These are phyloP conservation scores for Rotaria socialis DNA, from an alignment of 2,888 invertebrate genomes.

Conservation along the genomic window DNA sequence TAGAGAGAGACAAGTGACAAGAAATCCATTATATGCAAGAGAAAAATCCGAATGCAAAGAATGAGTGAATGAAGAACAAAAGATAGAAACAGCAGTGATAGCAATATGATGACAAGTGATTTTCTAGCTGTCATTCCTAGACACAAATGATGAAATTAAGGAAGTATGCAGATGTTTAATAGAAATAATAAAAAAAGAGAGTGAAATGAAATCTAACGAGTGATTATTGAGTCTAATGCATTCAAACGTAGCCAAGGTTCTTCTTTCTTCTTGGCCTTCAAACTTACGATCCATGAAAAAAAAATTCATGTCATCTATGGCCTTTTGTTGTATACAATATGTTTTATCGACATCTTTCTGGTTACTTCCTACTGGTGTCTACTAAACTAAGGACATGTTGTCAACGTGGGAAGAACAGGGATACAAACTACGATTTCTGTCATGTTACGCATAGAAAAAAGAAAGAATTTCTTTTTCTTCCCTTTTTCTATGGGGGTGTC, in stretches of 20 bases:
- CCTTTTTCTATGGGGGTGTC: neutral
- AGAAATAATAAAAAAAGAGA: neutral
- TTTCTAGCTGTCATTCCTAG: neutral
- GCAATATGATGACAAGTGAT: neutral
- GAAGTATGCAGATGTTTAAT: neutral
- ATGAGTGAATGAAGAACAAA: constrained; percentile 9
- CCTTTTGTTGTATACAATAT: neutral
- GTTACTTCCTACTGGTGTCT: neutral
- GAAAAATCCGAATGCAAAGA: neutral
- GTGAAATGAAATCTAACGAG: neutral
- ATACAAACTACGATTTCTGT: neutral
- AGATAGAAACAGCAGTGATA: neutral
- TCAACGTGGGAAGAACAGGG: neutral
- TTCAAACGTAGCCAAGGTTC: neutral
- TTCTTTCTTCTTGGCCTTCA: neutral
- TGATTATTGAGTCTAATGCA: neutral
- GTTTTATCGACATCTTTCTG: neutral
- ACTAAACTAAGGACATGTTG: neutral
- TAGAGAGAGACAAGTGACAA: neutral
- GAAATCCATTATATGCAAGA: neutral
- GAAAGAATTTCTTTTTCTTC: neutral
- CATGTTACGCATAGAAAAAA: neutral
- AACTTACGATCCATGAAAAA: neutral
- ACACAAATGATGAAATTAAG: neutral
- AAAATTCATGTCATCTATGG: neutral